Percentiles rank a stretch among this genome's conserved stretches.
Conservation (phyloP, 2,113 vertebrate species). For the Ahaetulla prasina region DNA sequence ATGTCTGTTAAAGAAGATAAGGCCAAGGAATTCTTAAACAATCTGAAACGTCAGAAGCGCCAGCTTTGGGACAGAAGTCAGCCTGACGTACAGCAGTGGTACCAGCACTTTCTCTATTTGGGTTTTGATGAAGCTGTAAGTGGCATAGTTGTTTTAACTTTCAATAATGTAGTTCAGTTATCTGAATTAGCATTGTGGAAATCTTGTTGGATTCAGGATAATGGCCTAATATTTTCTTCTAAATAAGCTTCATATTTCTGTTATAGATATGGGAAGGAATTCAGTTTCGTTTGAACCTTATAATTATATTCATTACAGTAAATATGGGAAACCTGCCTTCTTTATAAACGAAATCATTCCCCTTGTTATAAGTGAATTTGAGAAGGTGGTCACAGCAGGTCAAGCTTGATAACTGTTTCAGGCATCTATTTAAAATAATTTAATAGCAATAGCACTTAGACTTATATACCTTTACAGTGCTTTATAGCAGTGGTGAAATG, state of each 20-base stretch:
- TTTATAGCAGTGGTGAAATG: no score
- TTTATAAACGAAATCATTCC: background rate
- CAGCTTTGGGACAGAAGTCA: conserved; percentile 88
- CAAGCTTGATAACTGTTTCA: background rate
- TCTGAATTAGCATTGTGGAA: background rate
- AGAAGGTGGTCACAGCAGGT: background rate
- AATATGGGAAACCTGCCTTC: background rate
- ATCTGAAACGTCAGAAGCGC: conserved; percentile 77
- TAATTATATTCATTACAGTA: background rate
- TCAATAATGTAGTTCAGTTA: background rate
- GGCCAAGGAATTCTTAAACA: conserved; percentile 83
- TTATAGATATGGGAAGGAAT: background rate
- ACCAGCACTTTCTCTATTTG: conserved; percentile 90
- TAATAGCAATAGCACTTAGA: background rate
- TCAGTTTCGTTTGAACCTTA: background rate
- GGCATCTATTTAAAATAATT: background rate
- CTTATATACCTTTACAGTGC: no score
- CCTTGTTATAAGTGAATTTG: background rate
- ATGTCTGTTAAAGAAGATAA: conserved; percentile 69
- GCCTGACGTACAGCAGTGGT: conserved; percentile 93
- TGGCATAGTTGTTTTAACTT: background rate
- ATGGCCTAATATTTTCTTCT: background rate
- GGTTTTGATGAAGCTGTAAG: conserved; percentile 90
- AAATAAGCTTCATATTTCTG: background rate
- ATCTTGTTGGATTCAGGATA: background rate